Evolutionary conservation across 2,888 invertebrate species (phyloP), one percentile per base, ranked within the genome.

Genomic region (Trichopria drosophilae): DNA sequence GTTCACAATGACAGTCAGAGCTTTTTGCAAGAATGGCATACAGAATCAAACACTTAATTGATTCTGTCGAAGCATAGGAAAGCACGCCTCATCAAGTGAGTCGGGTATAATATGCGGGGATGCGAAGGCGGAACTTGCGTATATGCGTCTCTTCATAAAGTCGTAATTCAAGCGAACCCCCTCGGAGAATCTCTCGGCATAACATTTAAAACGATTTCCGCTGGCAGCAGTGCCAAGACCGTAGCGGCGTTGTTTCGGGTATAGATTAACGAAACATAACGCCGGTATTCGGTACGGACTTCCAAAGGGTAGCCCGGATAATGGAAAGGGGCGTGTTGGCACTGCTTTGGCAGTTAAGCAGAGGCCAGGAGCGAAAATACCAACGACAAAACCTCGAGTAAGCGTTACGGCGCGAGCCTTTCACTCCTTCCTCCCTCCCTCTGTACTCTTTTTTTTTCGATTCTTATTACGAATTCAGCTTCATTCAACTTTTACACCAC

Each of bases 181-280:
- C 53, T 23, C 52, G 61, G 64, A 66, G 62, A 70, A 68, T 72
- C 71, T 69, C 72, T 69, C 71, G 67, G 67, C 69, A 69, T 71
- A 73, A 72, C 73, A 73, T 73, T 73, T 73, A 73, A 73, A 73
- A 73, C 73, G 73, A 73, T 73, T 73, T 73, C 73, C 72, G 69
- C 73, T 73, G 73, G 73, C 73, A 72, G 64, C 70, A 63, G 68
- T 73, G 73, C 73, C 73, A 73, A 73, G 69, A 72, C 67, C 69
- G 66, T 67, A 66, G 69, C 71, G 19, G 65, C 68, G 67, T 72
- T 73, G 73, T 73, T 72, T 73, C 71, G 68, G 67, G 72, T 71
- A 73, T 72, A 71, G 73, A 73, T 73, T 73, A 73, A 73, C 73
- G 72, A 73, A 73, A 73, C 71, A 72, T 72, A 72, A 72, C 73